phyloP scores from a whole-genome alignment of 1,140 invertebrate genomes.

The Heliconius himera region DNA sequence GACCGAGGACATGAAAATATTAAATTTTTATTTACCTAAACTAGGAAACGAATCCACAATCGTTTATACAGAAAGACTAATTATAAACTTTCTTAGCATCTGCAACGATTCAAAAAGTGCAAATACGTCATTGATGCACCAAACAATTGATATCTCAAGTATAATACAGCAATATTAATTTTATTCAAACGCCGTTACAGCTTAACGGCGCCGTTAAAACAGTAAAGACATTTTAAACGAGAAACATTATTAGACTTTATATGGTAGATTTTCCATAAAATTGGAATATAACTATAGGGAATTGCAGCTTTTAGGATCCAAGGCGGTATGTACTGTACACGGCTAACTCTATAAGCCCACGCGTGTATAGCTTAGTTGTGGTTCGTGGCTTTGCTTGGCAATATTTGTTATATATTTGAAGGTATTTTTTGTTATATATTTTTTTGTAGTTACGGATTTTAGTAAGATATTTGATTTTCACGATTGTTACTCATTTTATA shows the following conservation, averaged over 20 bases:
- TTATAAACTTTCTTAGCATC: too few relatives aligned
- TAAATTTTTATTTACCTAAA: too few relatives aligned
- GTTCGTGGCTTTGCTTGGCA: neutral
- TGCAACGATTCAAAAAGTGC: too few relatives aligned
- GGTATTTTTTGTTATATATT: neutral
- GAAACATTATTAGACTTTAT: constrained; percentile 4
- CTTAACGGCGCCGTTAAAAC: neutral
- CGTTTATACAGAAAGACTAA: too few relatives aligned
- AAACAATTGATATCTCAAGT: too few relatives aligned
- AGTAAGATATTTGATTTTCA: too few relatives aligned
- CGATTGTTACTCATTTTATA: too few relatives aligned
- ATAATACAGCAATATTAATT: neutral
- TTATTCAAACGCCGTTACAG: neutral
- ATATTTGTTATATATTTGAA: too few relatives aligned
- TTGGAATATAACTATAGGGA: constrained; percentile 2
- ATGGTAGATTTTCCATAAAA: neutral
- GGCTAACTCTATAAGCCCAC: neutral
- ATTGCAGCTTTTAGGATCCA: constrained; percentile 1
- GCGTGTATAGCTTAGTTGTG: neutral
- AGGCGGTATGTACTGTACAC: neutral
- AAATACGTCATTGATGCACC: too few relatives aligned
- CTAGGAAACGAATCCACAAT: too few relatives aligned
- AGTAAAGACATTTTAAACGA: neutral
- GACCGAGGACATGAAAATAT: too few relatives aligned
- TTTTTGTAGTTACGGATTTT: too few relatives aligned